phyloP scores from a whole-genome alignment of 1,140 invertebrate species.

The Drosophila rufa region DNA sequence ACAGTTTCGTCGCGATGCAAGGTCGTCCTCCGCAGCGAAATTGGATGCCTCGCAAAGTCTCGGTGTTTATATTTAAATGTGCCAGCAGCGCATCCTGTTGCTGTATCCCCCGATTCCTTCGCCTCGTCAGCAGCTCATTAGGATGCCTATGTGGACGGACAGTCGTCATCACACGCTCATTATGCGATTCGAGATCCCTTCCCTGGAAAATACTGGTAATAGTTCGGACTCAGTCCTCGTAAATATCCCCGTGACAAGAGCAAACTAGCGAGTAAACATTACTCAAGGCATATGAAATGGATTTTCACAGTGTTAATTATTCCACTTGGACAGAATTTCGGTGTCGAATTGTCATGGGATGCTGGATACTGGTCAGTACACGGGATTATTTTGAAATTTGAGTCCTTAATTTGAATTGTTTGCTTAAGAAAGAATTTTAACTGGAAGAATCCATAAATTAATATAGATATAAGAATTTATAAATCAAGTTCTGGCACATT shows the following conservation, averaged over 20 bases:
- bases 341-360: constrained; percentile 44
- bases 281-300: constrained; percentile 62
- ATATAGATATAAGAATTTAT: too few species aligned
- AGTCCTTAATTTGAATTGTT: neutral
- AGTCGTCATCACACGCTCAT: constrained; percentile 68
- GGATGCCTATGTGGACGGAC: constrained; percentile 58
- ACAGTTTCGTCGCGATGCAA: constrained; percentile 64
- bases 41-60: constrained; percentile 59
- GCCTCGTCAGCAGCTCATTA: constrained; percentile 62
- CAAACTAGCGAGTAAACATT: constrained; percentile 64
- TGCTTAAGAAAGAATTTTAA: neutral
- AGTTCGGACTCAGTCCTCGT: constrained; percentile 34
- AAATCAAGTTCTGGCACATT: too few species aligned
- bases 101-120: neutral
- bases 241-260: constrained; percentile 48
- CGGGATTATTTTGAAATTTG: neutral
- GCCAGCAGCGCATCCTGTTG: constrained; percentile 71
- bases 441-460: neutral
- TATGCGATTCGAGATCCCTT: constrained; percentile 31
- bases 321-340: constrained; percentile 9
- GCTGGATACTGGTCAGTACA: constrained; percentile 4
- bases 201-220: constrained; percentile 12
- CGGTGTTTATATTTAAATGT: constrained; percentile 80
- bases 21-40: constrained; percentile 57
- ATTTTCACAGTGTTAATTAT: constrained; percentile 57